Evolutionary conservation across 2,797 vertebrate species (phyloP), one percentile per base, ranked within the genome.

Genomic region (Artibeus jamaicensis): DNA sequence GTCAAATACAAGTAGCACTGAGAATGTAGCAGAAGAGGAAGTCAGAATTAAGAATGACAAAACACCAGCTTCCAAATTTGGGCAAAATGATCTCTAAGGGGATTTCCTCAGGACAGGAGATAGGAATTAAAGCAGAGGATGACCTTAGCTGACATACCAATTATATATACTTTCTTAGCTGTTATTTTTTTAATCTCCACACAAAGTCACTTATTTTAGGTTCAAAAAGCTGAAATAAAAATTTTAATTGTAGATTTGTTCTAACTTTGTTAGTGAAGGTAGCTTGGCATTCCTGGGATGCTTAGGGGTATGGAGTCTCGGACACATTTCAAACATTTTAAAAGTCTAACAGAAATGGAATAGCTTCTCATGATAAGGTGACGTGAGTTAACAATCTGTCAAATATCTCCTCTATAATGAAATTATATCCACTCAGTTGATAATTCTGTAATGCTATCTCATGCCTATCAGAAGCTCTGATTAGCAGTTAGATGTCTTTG

Each of bases 401-500:
- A 97, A 92, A 95, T 95, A 94, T 77, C 42, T 95, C 29, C 42
- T 94, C 67, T 89, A 29, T 91, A 81, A 87, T 55, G 89, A 89
- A 93, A 89, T 96, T 95, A 92, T 81, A 93, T 94, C 50, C 88
- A 89, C 78, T 90, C 70, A 53, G 74, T 83, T 94, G 96, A 86
- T 96, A 95, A 96, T 96, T 96, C 79, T 57, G 6, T 94, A 95
- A 97, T 82, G 53, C 34, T 87, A 89, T 84, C 70, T 86, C 86
- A 91, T 85, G 86, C 88, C 2, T 50, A 81, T 92, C 67, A 92
- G 89, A 92, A 91, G 26, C 39, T 86, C 73, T 96, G 95, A 97
- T 97, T 96, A 96, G 74, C 46, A 94, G 94, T 95, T 97, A 93
- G 79, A 87, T 94, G 16, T 96, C 95, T 96, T 91, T 96, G 96